A percentile compares a stretch with the other conserved stretches of the same genome.
Conservation (phyloP, 2,888 invertebrate species). For the Palloptera scutellata region DNA sequence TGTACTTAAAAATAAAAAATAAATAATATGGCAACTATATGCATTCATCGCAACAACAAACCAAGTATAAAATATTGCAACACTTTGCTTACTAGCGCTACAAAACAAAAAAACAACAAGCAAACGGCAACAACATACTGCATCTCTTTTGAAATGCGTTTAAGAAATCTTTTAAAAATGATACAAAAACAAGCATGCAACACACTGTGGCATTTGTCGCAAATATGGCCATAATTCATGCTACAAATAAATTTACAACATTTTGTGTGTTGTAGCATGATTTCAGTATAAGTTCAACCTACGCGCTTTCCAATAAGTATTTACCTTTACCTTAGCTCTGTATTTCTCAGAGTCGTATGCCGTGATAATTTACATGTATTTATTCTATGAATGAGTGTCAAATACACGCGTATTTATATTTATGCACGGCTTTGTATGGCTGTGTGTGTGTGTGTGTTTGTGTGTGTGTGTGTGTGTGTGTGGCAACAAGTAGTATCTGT, state of each 20-base stretch:
- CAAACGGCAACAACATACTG: too few species aligned
- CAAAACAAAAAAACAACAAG: slow-evolving; percentile 18
- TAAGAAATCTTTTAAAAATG: slow-evolving; percentile 12
- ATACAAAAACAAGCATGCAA: slow-evolving; percentile 2
- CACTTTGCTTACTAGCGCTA: slow-evolving; percentile 6
- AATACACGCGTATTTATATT: too few species aligned
- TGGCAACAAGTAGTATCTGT: neutral
- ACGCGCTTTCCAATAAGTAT: too few species aligned
- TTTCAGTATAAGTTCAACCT: too few species aligned
- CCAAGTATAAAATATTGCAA: slow-evolving; percentile 26
- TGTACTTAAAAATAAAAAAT: neutral
- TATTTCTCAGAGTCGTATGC: too few species aligned
- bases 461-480: too few species aligned
- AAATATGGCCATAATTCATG: slow-evolving; percentile 61
- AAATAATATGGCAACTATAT: slow-evolving; percentile 53
- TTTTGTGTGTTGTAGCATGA: neutral
- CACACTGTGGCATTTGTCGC: slow-evolving; percentile 51
- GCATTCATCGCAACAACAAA: slow-evolving; percentile 2
- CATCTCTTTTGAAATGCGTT: slow-evolving; percentile 18
- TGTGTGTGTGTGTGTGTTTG: too few species aligned
- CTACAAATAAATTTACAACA: slow-evolving; percentile 53
- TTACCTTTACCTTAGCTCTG: too few species aligned
- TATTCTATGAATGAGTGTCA: too few species aligned
- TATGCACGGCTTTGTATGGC: too few species aligned
- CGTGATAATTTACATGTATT: too few species aligned